These are phyloP conservation scores for Lophotis ruficrista DNA, from an alignment of 2,113 vertebrate genomes.

Conservation along the genomic window DNA sequence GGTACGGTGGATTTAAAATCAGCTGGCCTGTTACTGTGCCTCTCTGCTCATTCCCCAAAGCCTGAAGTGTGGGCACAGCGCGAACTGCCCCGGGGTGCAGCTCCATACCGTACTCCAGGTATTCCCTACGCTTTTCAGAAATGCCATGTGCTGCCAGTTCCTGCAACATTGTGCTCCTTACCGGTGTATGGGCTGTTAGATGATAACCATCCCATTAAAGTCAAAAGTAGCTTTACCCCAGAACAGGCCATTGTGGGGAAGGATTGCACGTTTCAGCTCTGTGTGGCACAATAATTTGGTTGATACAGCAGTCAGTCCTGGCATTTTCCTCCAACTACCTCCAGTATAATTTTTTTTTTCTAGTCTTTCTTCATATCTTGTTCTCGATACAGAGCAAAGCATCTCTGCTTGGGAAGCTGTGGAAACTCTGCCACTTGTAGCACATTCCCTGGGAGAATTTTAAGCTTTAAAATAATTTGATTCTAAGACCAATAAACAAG, in stretches of 20 bases:
- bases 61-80: fast-evolving
- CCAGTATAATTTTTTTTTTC: background rate
- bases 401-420: background rate
- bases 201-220: background rate
- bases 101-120: background rate
- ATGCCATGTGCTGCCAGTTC: background rate
- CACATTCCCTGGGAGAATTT: background rate
- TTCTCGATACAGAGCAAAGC: background rate
- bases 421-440: background rate
- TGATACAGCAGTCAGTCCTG: background rate
- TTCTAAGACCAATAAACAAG: background rate
- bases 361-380: background rate
- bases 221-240: background rate
- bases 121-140: background rate
- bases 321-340: background rate
- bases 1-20: background rate
- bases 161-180: background rate
- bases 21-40: background rate
- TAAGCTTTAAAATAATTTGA: background rate
- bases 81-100: background rate
- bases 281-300: background rate
- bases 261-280: background rate
- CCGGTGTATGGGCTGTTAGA: background rate
- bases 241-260: background rate
- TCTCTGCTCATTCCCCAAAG: background rate